Conservation (phyloP, 2,113 vertebrate species). For the Platysteira castanea region DNA sequence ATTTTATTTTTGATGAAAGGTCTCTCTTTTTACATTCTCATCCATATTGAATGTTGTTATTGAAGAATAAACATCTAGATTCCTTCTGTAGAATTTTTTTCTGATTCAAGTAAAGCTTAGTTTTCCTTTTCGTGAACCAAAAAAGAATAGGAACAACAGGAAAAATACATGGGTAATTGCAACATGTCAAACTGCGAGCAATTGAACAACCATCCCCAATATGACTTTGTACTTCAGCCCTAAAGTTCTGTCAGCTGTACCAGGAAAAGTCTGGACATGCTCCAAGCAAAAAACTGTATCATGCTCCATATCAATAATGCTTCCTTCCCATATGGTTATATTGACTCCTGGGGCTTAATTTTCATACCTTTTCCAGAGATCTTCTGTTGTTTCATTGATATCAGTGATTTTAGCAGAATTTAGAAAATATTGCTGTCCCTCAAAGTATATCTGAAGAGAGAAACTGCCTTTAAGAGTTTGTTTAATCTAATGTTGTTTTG, state of each 20-base stretch:
- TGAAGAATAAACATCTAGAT: background rate
- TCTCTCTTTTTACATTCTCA: background rate
- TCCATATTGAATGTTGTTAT: background rate
- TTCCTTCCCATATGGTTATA: background rate
- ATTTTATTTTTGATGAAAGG: background rate
- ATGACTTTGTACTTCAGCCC: background rate
- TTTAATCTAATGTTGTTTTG: background rate
- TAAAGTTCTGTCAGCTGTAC: background rate
- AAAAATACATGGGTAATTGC: background rate
- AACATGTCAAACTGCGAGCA: background rate
- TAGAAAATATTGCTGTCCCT: background rate
- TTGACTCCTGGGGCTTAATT: background rate
- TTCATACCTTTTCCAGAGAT: background rate
- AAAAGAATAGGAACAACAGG: background rate
- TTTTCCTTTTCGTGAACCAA: background rate
- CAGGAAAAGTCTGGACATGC: background rate
- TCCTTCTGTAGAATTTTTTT: background rate
- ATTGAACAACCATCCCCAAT: background rate
- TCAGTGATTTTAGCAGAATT: background rate
- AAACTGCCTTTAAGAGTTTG: background rate
- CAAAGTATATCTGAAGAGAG: background rate
- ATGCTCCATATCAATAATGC: background rate
- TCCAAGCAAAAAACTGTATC: background rate
- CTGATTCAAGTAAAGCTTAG: background rate
- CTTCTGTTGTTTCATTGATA: background rate